Percentiles rank a stretch among this genome's conserved stretches.
phyloP scores from a whole-genome alignment of 2,888 invertebrate genomes.

The Megaustenia siamemsis region DNA sequence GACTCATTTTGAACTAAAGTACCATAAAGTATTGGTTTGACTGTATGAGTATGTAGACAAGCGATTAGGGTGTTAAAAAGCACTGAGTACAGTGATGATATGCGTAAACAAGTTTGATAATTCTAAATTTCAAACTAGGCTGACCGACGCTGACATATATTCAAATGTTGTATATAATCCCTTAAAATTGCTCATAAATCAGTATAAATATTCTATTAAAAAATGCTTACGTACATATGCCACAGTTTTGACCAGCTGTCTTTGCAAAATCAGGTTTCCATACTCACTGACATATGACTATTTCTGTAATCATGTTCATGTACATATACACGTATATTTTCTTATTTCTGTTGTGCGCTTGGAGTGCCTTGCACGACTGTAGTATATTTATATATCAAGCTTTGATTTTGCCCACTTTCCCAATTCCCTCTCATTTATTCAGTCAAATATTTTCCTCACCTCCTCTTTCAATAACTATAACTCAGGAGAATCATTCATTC shows the following conservation, averaged over 20 bases:
- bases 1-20: no score
- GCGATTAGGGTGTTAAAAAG: no score
- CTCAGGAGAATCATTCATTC: slow-evolving; percentile 32
- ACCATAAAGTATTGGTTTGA: no score
- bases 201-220: neutral
- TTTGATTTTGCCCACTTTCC: no score
- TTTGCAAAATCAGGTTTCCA: neutral
- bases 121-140: no score
- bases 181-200: neutral
- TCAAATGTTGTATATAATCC: neutral
- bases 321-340: slow-evolving; percentile 45
- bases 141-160: neutral
- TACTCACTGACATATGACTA: neutral
- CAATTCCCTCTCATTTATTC: slow-evolving; percentile 18
- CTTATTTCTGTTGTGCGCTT: slow-evolving; percentile 45
- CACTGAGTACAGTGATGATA: no score
- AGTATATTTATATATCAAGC: slow-evolving; percentile 12
- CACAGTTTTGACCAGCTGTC: slow-evolving; percentile 17
- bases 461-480: slow-evolving; percentile 20
- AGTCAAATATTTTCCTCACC: neutral
- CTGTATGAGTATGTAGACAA: no score
- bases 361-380: slow-evolving; percentile 52
- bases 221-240: neutral
- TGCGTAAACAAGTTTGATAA: no score
- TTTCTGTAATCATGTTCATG: slow-evolving; percentile 35